phyloP scores from a whole-genome alignment of 2,113 vertebrate species.

The Nymphicus hollandicus region DNA sequence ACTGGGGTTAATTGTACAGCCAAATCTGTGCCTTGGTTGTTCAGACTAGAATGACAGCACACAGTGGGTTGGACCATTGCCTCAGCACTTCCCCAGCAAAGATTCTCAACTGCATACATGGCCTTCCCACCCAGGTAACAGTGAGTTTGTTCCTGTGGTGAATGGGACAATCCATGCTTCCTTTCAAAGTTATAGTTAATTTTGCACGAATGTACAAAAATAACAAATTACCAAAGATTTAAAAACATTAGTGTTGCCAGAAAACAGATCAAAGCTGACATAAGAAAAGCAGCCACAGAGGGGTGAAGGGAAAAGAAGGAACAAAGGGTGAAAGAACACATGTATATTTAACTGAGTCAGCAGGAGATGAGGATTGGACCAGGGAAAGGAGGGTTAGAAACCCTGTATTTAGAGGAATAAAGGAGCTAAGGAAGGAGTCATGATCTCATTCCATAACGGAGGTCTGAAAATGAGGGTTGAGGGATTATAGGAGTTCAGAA shows the following conservation, averaged over 20 bases:
- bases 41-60: neutral
- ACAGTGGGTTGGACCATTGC: neutral
- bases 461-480: neutral
- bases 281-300: neutral
- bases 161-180: neutral
- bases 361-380: neutral
- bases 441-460: neutral
- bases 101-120: neutral
- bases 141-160: neutral
- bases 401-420: neutral
- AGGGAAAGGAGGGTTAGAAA: neutral
- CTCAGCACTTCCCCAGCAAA: neutral
- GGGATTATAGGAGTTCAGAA: neutral
- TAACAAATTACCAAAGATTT: neutral
- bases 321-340: neutral
- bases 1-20: neutral
- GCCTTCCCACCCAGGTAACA: neutral
- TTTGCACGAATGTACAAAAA: neutral
- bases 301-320: neutral
- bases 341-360: constrained; percentile 16
- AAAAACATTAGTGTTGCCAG: neutral
- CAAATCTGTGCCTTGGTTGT: neutral
- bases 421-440: neutral
- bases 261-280: constrained; percentile 7
- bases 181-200: neutral